These are phyloP conservation scores for Eupeodes corollae DNA, from an alignment of 1,140 invertebrate genomes.

Conservation along the genomic window DNA sequence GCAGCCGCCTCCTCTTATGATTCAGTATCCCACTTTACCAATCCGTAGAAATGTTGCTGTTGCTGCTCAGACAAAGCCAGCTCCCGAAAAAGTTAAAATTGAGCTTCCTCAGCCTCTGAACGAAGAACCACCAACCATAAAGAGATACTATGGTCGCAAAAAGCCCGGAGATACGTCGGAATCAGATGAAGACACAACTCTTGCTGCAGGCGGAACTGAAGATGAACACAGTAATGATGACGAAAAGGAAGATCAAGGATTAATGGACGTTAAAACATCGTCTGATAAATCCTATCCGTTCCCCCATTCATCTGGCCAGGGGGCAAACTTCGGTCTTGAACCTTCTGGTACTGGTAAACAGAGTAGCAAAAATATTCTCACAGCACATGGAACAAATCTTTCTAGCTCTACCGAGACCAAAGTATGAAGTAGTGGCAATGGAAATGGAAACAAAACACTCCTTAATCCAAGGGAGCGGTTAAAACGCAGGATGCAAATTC, in stretches of 20 bases:
- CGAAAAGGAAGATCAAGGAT: conserved; percentile 23
- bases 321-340: conserved; percentile 1
- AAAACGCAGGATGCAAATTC: conserved; percentile 77
- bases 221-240: conserved; percentile 11
- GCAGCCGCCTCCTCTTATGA: conserved; percentile 16
- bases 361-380: conserved; percentile 37
- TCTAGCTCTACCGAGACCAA: conserved; percentile 56
- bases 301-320: conserved; percentile 10
- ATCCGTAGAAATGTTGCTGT: conserved; percentile 11
- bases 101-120: conserved; percentile 17
- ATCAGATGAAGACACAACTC: conserved; percentile 19
- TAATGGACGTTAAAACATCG: conserved; percentile 32
- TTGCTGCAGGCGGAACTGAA: conserved; percentile 24
- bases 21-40: conserved; percentile 20
- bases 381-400: conserved; percentile 7
- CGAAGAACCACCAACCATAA: conserved; percentile 34
- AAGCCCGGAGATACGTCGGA: conserved; percentile 43
- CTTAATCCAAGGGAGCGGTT: conserved; percentile 55
- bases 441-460: too few species aligned
- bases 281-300: conserved; percentile 29
- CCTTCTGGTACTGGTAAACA: conserved; percentile 35
- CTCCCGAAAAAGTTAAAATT: background rate
- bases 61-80: background rate
- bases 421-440: conserved; percentile 34
- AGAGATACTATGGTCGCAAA: conserved; percentile 55